Evolutionary conservation across 2,113 vertebrate genomes (phyloP).

Genomic region (Trochalopteron elliotii): DNA sequence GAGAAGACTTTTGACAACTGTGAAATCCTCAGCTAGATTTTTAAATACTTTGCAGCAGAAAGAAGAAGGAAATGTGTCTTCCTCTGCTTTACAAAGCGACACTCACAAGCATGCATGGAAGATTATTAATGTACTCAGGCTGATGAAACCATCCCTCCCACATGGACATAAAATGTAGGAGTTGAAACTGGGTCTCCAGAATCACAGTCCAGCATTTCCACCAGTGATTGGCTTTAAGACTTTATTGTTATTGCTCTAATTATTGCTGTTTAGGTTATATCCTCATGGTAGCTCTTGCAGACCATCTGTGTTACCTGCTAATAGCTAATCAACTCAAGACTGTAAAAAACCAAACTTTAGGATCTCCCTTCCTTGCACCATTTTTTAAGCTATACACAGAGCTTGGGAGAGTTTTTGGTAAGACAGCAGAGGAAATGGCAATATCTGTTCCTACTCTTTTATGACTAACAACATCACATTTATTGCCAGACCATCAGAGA

Average conservation of each 20-base stretch:
- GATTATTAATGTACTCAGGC: accelerated
- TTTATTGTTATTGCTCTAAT: not conserved
- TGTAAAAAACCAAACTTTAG: not conserved
- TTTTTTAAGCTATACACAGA: not conserved
- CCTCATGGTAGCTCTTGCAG: not conserved
- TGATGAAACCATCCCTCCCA: not conserved
- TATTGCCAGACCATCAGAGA: not conserved
- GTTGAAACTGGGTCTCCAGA: not conserved
- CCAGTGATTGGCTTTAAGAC: not conserved
- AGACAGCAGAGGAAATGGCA: not conserved
- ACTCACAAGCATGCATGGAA: not conserved
- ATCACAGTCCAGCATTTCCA: not conserved
- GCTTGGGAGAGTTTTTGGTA: not conserved
- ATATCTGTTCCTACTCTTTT: not conserved
- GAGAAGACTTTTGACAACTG: not conserved
- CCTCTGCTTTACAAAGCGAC: not conserved
- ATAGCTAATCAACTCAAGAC: not conserved
- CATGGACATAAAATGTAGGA: not conserved
- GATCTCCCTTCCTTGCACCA: not conserved
- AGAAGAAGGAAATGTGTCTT: not conserved
- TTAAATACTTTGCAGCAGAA: not conserved
- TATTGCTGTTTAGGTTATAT: not conserved
- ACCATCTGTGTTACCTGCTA: not conserved
- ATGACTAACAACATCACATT: not conserved
- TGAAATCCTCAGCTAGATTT: not conserved